Conservation (phyloP, 1,140 invertebrate genomes). For the Polyergus mexicanus region DNA sequence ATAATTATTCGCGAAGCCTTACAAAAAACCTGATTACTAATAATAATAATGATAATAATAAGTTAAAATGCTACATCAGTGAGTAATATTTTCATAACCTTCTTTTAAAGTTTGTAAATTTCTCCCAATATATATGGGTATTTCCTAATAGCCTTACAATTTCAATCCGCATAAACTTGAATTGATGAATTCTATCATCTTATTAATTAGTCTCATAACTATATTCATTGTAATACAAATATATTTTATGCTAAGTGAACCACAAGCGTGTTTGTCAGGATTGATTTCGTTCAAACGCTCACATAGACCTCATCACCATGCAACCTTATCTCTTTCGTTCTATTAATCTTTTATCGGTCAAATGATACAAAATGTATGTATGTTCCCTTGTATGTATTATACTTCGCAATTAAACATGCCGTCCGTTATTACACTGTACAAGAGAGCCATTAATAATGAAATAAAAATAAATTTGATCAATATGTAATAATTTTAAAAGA, state of each 20-base stretch:
- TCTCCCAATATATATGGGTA: slow-evolving; percentile 54
- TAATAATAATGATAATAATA: slow-evolving; percentile 53
- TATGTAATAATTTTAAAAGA: slow-evolving; percentile 20
- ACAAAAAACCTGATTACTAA: slow-evolving; percentile 42
- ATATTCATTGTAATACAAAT: slow-evolving; percentile 49
- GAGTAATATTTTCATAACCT: slow-evolving; percentile 61
- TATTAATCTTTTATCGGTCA: background rate
- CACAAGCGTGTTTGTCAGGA: background rate
- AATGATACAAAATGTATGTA: slow-evolving; percentile 19
- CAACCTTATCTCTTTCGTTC: background rate
- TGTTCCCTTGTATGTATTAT: background rate
- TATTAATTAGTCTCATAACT: slow-evolving; percentile 34
- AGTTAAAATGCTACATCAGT: slow-evolving; percentile 62
- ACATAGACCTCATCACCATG: background rate
- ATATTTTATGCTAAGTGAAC: slow-evolving; percentile 6
- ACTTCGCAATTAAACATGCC: background rate
- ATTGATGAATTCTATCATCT: slow-evolving; percentile 9
- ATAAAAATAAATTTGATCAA: slow-evolving; percentile 30
- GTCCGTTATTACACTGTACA: background rate
- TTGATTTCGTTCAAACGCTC: slow-evolving; percentile 3
- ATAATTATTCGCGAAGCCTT: slow-evolving; percentile 54
- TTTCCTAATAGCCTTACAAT: slow-evolving; percentile 24
- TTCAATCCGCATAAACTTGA: slow-evolving; percentile 25
- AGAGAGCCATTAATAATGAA: slow-evolving; percentile 47
- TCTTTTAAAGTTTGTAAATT: slow-evolving; percentile 28